Conservation (phyloP, 2,888 invertebrate species). For the Monochamus alternatus region DNA sequence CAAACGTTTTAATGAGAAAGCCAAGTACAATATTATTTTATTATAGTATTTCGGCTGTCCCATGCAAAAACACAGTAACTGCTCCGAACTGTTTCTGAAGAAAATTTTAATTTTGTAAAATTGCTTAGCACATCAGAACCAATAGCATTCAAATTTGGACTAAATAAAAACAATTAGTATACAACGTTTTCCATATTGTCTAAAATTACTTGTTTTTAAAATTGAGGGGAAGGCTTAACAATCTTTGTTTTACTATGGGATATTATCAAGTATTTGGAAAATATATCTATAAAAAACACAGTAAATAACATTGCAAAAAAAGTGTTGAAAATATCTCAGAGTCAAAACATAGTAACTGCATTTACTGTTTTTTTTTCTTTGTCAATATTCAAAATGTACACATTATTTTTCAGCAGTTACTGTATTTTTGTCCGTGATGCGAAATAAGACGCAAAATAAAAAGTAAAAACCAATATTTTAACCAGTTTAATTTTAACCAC, state of each 20-base stretch:
- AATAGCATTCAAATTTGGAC: conserved; percentile 1
- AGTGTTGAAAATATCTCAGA: background rate
- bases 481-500: background rate
- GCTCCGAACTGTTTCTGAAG: background rate
- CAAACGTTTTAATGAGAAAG: too few relatives aligned
- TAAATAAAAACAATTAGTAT: conserved; percentile 1
- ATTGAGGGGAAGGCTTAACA: background rate
- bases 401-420: conserved; percentile 5
- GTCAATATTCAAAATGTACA: conserved; percentile 5
- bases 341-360: conserved; percentile 14
- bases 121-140: background rate
- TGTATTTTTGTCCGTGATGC: conserved; percentile 8
- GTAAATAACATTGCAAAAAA: background rate
- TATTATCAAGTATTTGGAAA: background rate
- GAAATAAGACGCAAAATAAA: conserved; percentile 1
- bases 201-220: conserved; percentile 11
- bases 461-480: conserved; percentile 4
- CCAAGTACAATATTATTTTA: too few relatives aligned
- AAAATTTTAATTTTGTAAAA: background rate
- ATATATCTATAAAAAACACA: conserved; percentile 5
- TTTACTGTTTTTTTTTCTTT: conserved; percentile 7
- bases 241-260: conserved; percentile 11
- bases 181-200: background rate
- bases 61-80: too few relatives aligned
- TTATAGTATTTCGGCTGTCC: too few relatives aligned